Evolutionary conservation across 2,113 vertebrate genomes (phyloP), one percentile per base, ranked within the genome.

Genomic region (Coryphaenoides rupestris): DNA sequence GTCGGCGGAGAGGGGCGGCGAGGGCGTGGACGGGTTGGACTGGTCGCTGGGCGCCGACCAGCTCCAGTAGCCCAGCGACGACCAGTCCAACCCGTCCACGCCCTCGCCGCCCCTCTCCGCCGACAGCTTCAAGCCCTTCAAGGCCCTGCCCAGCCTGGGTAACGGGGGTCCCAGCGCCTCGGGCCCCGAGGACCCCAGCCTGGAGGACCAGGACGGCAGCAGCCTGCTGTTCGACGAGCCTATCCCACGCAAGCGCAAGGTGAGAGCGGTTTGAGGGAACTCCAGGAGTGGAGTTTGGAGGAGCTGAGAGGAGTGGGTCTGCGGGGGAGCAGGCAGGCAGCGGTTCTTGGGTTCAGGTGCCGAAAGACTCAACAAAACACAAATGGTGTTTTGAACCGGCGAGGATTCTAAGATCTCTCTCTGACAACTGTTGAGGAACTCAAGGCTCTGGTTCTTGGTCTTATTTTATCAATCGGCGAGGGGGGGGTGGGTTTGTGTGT

Each of bases 201-300:
- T 89, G 62, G 89, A 91, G 0, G 90, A 91, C 19, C 88, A 90
- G 3, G 97, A 98, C 19, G 91, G 92, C 46, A 91, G 94, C 89
- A 95, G 91, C 76, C 90, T 98, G 72, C 93, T 99, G 67, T 99
- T 99, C 0, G 97, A 99, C 28, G 97, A 99, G 78, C 96, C 97
- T 73, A 97, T 98, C 75, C 97, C 97, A 55, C 93, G 97, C 87
- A 99, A 99, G 71, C 94, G 97, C 81, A 99, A 99, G 95, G 97
- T 98, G 60, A 87, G 14, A 1, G 28, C 1, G 28, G n/a, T n/a
- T n/a, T n/a, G n/a, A n/a, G n/a, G n/a, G n/a, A n/a, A n/a, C n/a
- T n/a, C 3, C 26, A 28, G 10, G 28, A 33, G 10, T 7, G 28
- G 28, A 4, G 10, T 7, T 33, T 33, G 28, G 33, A 40, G 33